Evolutionary conservation across 2,797 vertebrate species (phyloP), one percentile per base, ranked within the genome.

Genomic region (Hemibagrus guttatus): DNA sequence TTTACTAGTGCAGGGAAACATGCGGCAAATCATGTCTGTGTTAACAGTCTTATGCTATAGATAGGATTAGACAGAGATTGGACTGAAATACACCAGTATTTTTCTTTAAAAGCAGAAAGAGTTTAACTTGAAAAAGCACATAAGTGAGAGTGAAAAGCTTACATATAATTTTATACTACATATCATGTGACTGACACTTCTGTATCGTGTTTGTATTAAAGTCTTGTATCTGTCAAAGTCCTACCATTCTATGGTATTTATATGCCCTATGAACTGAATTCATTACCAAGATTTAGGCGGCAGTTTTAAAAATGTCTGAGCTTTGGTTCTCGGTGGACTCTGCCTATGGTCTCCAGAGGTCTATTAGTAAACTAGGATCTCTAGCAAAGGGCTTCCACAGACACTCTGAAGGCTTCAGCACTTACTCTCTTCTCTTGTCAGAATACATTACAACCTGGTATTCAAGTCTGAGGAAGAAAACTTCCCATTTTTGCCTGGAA

Each of bases 331-430:
- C 92, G 91, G 93, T 87, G 91, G 94, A 91, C 91, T 91, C 89
- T 90, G 92, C 92, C 93, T 28, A 31, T 84, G 90, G 93, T 96
- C 95, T 96, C 96, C 89, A 88, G 95, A 94, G 95, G 94, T 96
- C 94, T 95, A 95, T 96, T 96, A 96, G 95, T 92, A 95, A 95
- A 96, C 93, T 94, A 94, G 94, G 94, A 94, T 93, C 93, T 94
- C 93, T 88, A 94, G 93, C n/a, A 61, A 85, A 88, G 71, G 79
- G 68, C 92, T 91, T 94, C 94, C 92, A 89, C 90, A 94, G 93
- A 86, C 69, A 84, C 84, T 86, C 84, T 75, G 87, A 81, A 84
- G 86, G 54, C 84, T 87, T 86, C 82, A 87, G 56, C 83, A 83
- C 89, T 92, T 89, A 84, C 81, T 74, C 84, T 84, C 86, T 90